phyloP scores from a whole-genome alignment of 2,797 vertebrate species.

The Fistularia tabacaria region DNA sequence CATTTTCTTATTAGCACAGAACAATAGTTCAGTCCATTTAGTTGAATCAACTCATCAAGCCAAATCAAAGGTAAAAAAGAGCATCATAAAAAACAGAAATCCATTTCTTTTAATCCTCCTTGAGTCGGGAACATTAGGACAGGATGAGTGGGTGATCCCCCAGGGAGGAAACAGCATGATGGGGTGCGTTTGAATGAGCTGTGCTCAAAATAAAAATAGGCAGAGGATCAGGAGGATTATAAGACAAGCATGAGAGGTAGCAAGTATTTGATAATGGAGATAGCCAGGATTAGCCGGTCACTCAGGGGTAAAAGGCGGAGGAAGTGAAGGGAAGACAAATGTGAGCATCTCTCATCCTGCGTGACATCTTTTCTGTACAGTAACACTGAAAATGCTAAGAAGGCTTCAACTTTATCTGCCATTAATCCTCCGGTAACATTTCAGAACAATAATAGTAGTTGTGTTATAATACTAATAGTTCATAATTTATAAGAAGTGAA shows the following conservation, averaged over 20 bases:
- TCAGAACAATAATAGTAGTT: too few relatives aligned
- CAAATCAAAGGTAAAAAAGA: background rate
- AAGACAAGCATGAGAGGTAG: background rate
- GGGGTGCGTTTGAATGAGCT: slow-evolving; percentile 14
- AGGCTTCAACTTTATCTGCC: too few relatives aligned
- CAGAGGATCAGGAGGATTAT: slow-evolving; percentile 32
- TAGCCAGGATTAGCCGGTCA: slow-evolving; percentile 25
- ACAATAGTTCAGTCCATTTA: background rate
- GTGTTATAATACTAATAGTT: too few relatives aligned
- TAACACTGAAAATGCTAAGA: too few relatives aligned
- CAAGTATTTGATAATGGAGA: slow-evolving; percentile 16
- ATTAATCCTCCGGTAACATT: too few relatives aligned
- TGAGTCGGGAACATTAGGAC: slow-evolving; percentile 7
- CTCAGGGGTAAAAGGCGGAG: background rate
- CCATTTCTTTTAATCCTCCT: slow-evolving; percentile 1
- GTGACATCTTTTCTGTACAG: background rate
- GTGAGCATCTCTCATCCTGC: background rate
- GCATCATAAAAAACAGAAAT: slow-evolving; percentile 1
- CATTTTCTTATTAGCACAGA: background rate
- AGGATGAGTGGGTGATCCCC: slow-evolving; percentile 30
- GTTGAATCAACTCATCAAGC: slow-evolving; percentile 8
- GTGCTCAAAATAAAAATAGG: slow-evolving; percentile 4
- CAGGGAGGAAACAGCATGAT: slow-evolving; percentile 24
- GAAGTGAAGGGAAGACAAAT: background rate
- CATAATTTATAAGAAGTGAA: too few relatives aligned